These are phyloP conservation scores for Caranx ignobilis DNA, from an alignment of 2,113 vertebrate species.

Conservation along the genomic window DNA sequence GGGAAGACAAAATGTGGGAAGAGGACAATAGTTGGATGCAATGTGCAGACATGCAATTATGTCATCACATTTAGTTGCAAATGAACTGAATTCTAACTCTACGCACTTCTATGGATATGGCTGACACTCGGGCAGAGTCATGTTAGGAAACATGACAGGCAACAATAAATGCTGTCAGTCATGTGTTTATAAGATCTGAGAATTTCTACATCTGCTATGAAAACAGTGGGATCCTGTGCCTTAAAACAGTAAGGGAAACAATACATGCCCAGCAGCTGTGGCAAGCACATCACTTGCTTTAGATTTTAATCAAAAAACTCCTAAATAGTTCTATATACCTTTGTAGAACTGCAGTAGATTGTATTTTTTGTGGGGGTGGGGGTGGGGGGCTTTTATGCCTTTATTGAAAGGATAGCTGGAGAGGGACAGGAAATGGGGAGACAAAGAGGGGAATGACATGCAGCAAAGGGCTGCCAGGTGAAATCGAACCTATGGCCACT, in stretches of 20 bases:
- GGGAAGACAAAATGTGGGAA: neutral
- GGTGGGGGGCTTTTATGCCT: too few species aligned
- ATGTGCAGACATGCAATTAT: neutral
- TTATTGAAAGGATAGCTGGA: too few species aligned
- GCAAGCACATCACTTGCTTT: slow-evolving; percentile 4
- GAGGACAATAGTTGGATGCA: neutral
- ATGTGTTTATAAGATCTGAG: neutral
- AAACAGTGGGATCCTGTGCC: neutral
- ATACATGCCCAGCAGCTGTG: neutral
- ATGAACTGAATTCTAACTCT: neutral
- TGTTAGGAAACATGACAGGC: neutral
- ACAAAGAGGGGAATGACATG: too few species aligned
- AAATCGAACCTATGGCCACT: too few species aligned
- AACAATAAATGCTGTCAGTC: neutral
- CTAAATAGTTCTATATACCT: neutral
- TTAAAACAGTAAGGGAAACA: neutral
- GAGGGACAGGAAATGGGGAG: too few species aligned
- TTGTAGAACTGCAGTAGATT: neutral
- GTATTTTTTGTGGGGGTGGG: too few species aligned
- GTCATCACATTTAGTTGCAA: neutral
- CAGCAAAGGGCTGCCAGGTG: too few species aligned
- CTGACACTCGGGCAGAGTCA: neutral
- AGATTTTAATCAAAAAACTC: neutral
- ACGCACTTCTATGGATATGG: neutral
- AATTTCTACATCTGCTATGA: neutral